A percentile compares a stretch with the other conserved stretches of the same genome.
These are phyloP conservation scores for Epinephelus cyanopodus DNA, from an alignment of 2,113 vertebrate genomes.

Conservation along the genomic window DNA sequence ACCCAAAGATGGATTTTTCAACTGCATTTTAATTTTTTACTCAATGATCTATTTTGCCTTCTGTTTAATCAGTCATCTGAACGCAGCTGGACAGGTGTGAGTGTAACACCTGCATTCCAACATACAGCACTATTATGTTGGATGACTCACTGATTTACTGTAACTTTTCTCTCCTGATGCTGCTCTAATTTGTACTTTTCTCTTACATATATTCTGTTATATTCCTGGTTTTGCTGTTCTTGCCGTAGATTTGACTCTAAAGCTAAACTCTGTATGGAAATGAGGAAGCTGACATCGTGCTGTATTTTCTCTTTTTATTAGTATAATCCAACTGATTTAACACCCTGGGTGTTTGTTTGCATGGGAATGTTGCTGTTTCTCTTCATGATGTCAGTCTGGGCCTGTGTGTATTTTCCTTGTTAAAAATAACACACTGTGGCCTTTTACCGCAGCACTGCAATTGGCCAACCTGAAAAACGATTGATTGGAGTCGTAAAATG, in stretches of 20 bases:
- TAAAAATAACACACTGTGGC: slow-evolving; percentile 23
- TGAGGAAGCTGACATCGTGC: background rate
- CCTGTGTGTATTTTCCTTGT: background rate
- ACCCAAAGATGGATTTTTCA: background rate
- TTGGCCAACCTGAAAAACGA: slow-evolving; percentile 1
- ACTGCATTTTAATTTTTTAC: too few relatives aligned
- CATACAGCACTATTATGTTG: background rate
- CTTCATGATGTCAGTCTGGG: background rate
- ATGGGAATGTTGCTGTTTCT: background rate
- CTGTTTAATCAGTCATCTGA: background rate
- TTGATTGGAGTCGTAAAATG: slow-evolving; percentile 19
- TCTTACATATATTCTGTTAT: background rate
- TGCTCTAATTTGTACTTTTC: background rate
- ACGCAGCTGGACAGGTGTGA: background rate
- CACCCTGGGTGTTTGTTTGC: background rate
- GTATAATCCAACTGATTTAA: background rate
- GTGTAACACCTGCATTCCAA: slow-evolving; percentile 11
- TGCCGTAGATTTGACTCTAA: background rate
- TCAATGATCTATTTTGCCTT: background rate
- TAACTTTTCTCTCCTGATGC: background rate
- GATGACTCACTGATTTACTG: slow-evolving; percentile 1
- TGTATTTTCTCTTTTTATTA: background rate
- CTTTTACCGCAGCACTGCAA: background rate
- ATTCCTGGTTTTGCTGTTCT: background rate
- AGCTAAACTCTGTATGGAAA: background rate